Percentiles rank a stretch among this genome's conserved stretches.
Evolutionary conservation across 2,888 invertebrate species (phyloP).

Genomic region (Campopleginae sp.): DNA sequence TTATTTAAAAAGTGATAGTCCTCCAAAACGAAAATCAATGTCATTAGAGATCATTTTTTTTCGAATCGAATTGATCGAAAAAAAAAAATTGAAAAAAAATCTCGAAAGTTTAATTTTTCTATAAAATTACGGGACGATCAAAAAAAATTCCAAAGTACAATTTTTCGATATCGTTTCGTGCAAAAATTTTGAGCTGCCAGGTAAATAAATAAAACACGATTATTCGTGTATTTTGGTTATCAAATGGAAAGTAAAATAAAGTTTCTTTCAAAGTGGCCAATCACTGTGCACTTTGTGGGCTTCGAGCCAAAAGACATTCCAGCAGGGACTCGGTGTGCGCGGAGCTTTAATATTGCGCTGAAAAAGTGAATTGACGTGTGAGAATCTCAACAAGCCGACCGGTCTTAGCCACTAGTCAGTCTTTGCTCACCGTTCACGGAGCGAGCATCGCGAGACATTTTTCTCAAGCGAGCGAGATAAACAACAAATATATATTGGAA

Average conservation of each 20-base stretch:
- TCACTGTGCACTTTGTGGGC: neutral
- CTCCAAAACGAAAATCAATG: neutral
- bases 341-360: slow-evolving; percentile 31
- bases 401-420: slow-evolving; percentile 63
- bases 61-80: neutral
- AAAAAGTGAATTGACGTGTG: slow-evolving; percentile 39
- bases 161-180: no score
- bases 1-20: neutral
- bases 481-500: neutral
- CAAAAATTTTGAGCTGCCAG: no score
- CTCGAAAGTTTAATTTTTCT: neutral
- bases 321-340: slow-evolving; percentile 34
- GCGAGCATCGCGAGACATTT: slow-evolving; percentile 37
- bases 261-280: slow-evolving; percentile 9
- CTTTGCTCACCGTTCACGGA: slow-evolving; percentile 58
- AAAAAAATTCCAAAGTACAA: neutral
- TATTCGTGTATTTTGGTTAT: neutral
- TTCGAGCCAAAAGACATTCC: slow-evolving; percentile 1
- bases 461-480: neutral
- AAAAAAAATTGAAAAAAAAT: neutral
- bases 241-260: neutral
- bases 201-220: neutral
- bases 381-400: slow-evolving; percentile 35
- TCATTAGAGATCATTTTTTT: neutral
- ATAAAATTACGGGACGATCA: neutral